Base-by-base conservation (phyloP, 1,140 invertebrate genomes). In the Hyles euphorbiae region DNA sequence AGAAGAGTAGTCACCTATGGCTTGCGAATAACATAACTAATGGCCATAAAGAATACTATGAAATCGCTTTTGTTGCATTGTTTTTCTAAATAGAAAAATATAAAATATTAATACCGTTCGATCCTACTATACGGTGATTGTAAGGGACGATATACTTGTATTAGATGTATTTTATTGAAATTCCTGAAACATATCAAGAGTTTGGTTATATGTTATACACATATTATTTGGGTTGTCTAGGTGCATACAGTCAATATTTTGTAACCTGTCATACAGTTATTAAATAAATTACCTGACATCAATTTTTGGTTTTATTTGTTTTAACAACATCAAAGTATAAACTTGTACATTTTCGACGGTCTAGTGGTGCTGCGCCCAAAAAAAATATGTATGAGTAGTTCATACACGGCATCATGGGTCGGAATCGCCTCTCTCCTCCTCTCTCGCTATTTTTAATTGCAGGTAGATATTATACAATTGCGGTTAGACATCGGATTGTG, bases 21-120 rank as follows among this genome's bases (percentile, higher is more conserved):
- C 85, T 88, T 88, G 83, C 85, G 51, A 88, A 87, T 88, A 88
- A 88, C 85, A 83, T 74, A 80, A 84, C 81, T 87, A 85, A 88
- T 84, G 67, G 81, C 84, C 84, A 82, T 78, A 76, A 79, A 74
- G 70, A 78, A 78, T 78, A 81, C 75, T 83, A 81, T 80, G 68
- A 83, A 82, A 58, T 82, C 72, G 84, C 84, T 88, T 88, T 65
- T 81, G 70, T 76, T 81, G 84, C 83, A 83, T 84, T 81, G 84
- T 84, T 83, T 83, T 88, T 76, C 60, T 70, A 77, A 74, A 76
- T 73, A 71, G 77, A 77, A 73, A 78, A 81, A 63, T 45, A 67
- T 60, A 63, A 55, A 56, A 56, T 68, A 51, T 55, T 68, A 51
- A 22, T 22, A 22, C 22, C 22, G 22, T 50, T 61, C 56, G 56